Percentiles rank a stretch among this genome's conserved stretches.
Evolutionary conservation across 2,888 invertebrate genomes (phyloP).

Genomic region (Tetropium fuscum): DNA sequence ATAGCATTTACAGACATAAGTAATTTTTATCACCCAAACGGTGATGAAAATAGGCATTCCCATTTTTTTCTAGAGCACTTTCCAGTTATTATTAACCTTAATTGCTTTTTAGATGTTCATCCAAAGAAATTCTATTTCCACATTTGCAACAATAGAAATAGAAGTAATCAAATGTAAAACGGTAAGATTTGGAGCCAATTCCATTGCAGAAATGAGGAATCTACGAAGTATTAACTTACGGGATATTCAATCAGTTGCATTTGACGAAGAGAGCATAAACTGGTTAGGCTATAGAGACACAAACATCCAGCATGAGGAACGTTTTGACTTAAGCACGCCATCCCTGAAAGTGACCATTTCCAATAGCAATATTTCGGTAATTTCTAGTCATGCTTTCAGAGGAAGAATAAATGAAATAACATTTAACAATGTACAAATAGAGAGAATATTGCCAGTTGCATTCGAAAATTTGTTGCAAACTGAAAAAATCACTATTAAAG

Average conservation of each 20-base stretch:
- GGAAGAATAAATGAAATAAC: conserved; percentile 78
- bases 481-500: conserved; percentile 73
- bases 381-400: conserved; percentile 73
- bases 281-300: conserved; percentile 66
- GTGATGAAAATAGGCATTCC: no score
- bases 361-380: conserved; percentile 64
- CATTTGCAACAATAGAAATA: conserved; percentile 64
- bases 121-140: conserved; percentile 55
- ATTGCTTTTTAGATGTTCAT: conserved; percentile 60
- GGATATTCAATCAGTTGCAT: conserved; percentile 63
- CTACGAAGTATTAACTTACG: conserved; percentile 64
- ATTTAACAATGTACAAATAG: conserved; percentile 73
- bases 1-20: no score
- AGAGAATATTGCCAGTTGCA: conserved; percentile 76
- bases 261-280: conserved; percentile 72
- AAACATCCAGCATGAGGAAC: conserved; percentile 48
- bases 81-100: no score
- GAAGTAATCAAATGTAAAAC: conserved; percentile 75
- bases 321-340: conserved; percentile 56
- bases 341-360: conserved; percentile 64
- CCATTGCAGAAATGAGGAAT: conserved; percentile 72
- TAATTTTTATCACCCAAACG: no score
- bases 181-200: conserved; percentile 71
- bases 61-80: no score
- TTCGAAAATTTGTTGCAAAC: conserved; percentile 74